Conservation (phyloP, 2,113 vertebrate genomes). For the Erinaceus europaeus region DNA sequence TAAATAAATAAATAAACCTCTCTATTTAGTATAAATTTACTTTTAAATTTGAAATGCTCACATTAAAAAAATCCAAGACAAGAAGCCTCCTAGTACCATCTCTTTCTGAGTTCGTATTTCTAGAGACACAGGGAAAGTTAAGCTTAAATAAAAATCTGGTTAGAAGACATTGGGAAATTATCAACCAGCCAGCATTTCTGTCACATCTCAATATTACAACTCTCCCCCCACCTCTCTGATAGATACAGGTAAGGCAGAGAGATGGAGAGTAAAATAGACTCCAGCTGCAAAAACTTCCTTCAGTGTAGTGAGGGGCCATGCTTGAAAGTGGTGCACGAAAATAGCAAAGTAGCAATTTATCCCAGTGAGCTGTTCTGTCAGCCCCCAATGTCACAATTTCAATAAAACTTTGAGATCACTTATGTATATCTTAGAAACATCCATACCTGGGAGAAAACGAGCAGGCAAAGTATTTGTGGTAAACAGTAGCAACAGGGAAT, state of each 20-base stretch:
- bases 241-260: too few species aligned
- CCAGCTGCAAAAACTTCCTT: too few species aligned
- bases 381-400: background rate
- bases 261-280: too few species aligned
- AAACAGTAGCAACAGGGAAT: accelerated
- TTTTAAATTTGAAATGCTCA: constrained; percentile 21
- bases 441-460: accelerated
- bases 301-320: too few species aligned
- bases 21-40: background rate
- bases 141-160: background rate
- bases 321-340: too few species aligned
- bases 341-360: too few species aligned
- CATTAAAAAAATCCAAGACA: background rate
- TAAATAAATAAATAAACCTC: too few species aligned
- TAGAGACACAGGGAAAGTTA: background rate
- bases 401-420: background rate
- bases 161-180: background rate
- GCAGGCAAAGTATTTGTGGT: background rate
- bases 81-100: background rate
- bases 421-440: background rate
- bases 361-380: too few species aligned
- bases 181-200: background rate
- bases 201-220: too few species aligned
- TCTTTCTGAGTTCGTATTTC: background rate
- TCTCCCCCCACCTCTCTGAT: too few species aligned